Percentiles rank a stretch among this genome's conserved stretches.
Evolutionary conservation across 2,888 invertebrate species (phyloP).

Genomic region (Brachypterus glaber): DNA sequence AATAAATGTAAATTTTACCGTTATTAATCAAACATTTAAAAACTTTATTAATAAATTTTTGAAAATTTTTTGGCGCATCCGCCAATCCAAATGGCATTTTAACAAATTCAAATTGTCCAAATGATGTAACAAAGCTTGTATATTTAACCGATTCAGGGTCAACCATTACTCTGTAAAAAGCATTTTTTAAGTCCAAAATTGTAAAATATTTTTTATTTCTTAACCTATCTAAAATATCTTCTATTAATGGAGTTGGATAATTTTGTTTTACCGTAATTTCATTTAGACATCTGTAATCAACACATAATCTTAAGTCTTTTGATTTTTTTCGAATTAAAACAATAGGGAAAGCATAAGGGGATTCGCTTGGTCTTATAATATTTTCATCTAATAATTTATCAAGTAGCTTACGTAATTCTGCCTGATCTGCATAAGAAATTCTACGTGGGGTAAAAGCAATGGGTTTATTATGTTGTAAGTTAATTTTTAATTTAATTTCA

Average conservation of each 20-base stretch:
- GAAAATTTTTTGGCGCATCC: conserved; percentile 31
- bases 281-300: conserved; percentile 4
- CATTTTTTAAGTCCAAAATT: conserved; percentile 23
- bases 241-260: conserved; percentile 6
- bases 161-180: conserved; percentile 24
- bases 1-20: conserved; percentile 13
- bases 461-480: neutral
- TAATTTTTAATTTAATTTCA: neutral
- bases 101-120: conserved; percentile 26
- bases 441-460: neutral
- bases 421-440: conserved; percentile 5
- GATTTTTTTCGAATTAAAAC: conserved; percentile 3
- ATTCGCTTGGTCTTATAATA: conserved; percentile 2
- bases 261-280: conserved; percentile 3
- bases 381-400: neutral
- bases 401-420: neutral
- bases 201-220: conserved; percentile 21
- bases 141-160: conserved; percentile 18
- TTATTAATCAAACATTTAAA: conserved; percentile 22
- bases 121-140: conserved; percentile 24
- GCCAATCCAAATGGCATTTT: conserved; percentile 34
- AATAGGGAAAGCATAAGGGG: neutral
- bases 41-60: conserved; percentile 26
- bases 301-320: conserved; percentile 3
- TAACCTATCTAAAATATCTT: conserved; percentile 17